Conservation (phyloP, 64 coral and sea anemone species). For the Montipora capricornis region DNA sequence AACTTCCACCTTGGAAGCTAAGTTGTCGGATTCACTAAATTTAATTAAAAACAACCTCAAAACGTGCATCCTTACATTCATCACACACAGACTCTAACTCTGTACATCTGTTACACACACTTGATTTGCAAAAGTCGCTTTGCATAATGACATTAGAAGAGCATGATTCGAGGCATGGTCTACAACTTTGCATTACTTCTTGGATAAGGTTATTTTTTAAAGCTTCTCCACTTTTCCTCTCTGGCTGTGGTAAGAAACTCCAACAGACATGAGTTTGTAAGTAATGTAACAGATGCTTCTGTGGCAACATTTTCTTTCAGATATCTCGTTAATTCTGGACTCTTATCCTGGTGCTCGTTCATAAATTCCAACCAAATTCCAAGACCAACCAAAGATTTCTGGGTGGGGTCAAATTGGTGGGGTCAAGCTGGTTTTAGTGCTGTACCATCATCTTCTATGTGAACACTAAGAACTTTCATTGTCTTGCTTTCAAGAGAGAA, state of each 20-base stretch:
- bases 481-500: not conserved
- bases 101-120: not conserved
- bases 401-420: not conserved
- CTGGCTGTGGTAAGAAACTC: not conserved
- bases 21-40: no score
- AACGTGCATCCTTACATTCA: slow-evolving; percentile 18
- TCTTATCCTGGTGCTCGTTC: slow-evolving; percentile 13
- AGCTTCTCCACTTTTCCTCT: not conserved
- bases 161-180: no score
- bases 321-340: slow-evolving; percentile 8
- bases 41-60: no score
- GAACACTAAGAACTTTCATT: not conserved
- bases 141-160: not conserved
- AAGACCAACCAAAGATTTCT: slow-evolving; percentile 7
- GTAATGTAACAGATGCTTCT: no score
- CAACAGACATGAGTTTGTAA: no score
- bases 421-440: slow-evolving; percentile 25
- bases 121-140: not conserved
- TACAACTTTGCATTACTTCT: not conserved
- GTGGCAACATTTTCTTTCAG: no score
- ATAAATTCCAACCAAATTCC: slow-evolving; percentile 17
- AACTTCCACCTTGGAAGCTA: not conserved
- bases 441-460: slow-evolving; percentile 54
- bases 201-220: not conserved
- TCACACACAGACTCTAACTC: slow-evolving; percentile 50